Evolutionary conservation across 2,888 invertebrate species (phyloP), one percentile per base, ranked within the genome.

Genomic region (Diadromus collaris): DNA sequence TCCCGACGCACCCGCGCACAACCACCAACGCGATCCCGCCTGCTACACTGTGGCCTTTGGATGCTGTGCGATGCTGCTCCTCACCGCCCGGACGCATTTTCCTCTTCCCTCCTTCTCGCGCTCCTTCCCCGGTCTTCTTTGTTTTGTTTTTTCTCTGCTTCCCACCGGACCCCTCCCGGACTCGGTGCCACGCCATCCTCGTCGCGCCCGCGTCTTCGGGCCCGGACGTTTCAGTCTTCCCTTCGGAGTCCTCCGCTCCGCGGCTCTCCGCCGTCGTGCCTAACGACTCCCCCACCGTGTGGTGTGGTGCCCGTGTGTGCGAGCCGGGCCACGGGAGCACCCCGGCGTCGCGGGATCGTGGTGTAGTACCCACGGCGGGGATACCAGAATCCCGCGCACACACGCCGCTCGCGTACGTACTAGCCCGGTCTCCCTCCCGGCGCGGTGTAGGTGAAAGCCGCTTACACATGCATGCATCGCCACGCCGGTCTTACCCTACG

Each of bases 381-480:
- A 84, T 85, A 85, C 86, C 88, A 89, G 90, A 89, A 89, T 90
- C 89, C 89, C 89, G 88, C 90, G 89, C 90, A 89, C 89, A 88
- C 88, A 16, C 68, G 34, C 58, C 10, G 29, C 19, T n/a, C 16
- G 64, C 65, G 41, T 64, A 38, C 61, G 16, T 63, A 16, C 67
- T 34, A 29, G 32, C n/a, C 34, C 32, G 48, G 61, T 58, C 51
- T 56, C 41, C 32, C n/a, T n/a, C n/a, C 44, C 38, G 21, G 24
- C 21, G 58, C 32, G 19, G 24, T 61, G 46, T 69, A 24, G 63
- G 69, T 60, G 71, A 60, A 46, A 41, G 27, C 34, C 64, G 60
- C 61, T 58, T 24, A 61, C 67, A 73, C 71, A 79, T 48, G 61
- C 69, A 71, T 60, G 63, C 61, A 51, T 51, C 51, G 44, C 38